Evolutionary conservation across 1,140 invertebrate species (phyloP), one percentile per base, ranked within the genome.

Genomic region (Papilio polytes): DNA sequence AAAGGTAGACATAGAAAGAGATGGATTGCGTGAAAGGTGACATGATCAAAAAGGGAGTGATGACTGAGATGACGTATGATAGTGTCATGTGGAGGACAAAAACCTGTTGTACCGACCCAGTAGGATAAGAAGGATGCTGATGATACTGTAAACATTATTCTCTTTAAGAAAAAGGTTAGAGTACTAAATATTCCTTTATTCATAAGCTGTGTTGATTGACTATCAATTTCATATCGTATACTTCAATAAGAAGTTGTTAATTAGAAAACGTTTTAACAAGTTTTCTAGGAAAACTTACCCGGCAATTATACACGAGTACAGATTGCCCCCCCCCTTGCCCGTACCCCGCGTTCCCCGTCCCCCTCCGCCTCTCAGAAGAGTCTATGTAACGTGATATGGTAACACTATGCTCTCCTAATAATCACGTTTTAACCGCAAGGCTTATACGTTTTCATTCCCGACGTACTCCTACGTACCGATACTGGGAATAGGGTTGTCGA

Each of bases 371-470:
- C 63, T 81, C 63, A 4, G 73, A 44, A 36, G 59, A 83, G 82
- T 81, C 56, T 80, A 80, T 85, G 80, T 79, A 85, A 85, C 74
- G 22, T 73, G 46, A 84, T 81, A 80, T 46, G 77, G 85, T 86
- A 88, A 88, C 81, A 26, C 80, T 80, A 88, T 82, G 85, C 87
- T 80, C 78, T 87, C 83, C 84, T 88, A 89, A 88, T 89, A 83
- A 89, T 88, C 86, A 83, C 87, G 84, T 85, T 88, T 87, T 85
- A 88, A 88, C 87, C 88, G 82, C 88, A 88, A 84, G 83, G 80
- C 84, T 84, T 70, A 70, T 70, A 76, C 41, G 74, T 51, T 76
- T 22, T 48, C 74, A 53, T 51, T 51, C 73, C 46, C 84, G 82
- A 87, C 85, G 85, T 85, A 85, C 80, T 81, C 41, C 81, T 80